phyloP scores from a whole-genome alignment of 2,797 vertebrate genomes.

The Coranthus polyacanthus region DNA sequence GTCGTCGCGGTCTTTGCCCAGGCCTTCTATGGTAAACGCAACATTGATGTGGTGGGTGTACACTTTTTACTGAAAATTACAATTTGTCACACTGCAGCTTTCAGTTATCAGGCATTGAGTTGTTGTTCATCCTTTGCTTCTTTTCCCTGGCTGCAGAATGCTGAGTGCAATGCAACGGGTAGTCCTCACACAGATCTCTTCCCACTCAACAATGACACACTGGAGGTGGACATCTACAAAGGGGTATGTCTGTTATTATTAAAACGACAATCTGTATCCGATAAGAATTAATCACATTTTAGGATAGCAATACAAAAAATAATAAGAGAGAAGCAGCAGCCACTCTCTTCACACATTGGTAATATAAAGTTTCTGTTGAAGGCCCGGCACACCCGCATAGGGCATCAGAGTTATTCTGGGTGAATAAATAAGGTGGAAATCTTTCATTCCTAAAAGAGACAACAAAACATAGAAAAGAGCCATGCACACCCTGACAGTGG shows the following conservation, averaged over 20 bases:
- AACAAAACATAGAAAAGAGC: too few species aligned
- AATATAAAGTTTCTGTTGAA: too few species aligned
- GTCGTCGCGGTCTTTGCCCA: slow-evolving; percentile 95
- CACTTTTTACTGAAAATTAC: neutral
- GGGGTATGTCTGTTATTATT: slow-evolving; percentile 84
- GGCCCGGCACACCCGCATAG: too few species aligned
- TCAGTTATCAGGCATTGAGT: neutral
- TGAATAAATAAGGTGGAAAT: too few species aligned
- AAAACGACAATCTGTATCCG: neutral
- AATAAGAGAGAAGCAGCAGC: too few species aligned
- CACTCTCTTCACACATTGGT: too few species aligned
- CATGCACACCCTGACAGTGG: too few species aligned
- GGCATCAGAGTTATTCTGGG: too few species aligned
- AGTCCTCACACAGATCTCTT: slow-evolving; percentile 85
- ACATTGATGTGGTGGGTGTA: slow-evolving; percentile 90
- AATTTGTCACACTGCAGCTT: too few species aligned
- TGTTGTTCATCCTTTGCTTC: slow-evolving; percentile 1
- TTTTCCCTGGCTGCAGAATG: slow-evolving; percentile 73
- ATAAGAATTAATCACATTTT: too few species aligned
- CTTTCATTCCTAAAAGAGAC: too few species aligned
- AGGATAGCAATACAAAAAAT: too few species aligned
- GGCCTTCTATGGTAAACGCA: slow-evolving; percentile 91
- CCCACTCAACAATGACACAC: slow-evolving; percentile 85
- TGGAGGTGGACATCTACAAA: slow-evolving; percentile 96
- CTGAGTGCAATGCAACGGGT: slow-evolving; percentile 80